These are phyloP conservation scores for Gonocerus acuteangulatus DNA, from an alignment of 2,888 invertebrate species.

Conservation along the genomic window DNA sequence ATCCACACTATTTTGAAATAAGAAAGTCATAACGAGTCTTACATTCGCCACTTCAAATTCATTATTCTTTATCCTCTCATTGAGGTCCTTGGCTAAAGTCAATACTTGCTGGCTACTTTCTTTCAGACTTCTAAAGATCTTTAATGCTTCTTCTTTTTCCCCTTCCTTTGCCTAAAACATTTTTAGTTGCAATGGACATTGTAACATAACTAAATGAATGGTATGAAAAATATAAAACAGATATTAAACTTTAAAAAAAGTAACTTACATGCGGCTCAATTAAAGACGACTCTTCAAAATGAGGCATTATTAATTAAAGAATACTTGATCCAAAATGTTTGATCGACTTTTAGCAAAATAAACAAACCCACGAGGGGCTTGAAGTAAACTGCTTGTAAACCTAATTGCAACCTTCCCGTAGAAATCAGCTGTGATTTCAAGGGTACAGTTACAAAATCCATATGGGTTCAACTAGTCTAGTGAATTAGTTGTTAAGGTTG, in stretches of 20 bases:
- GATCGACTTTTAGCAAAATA: no score
- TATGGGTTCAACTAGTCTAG: conserved; percentile 11
- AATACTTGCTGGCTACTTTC: conserved; percentile 19
- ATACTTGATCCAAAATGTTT: no score
- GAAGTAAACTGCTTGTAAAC: neutral
- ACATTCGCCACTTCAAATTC: conserved; percentile 23
- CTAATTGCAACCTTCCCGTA: neutral
- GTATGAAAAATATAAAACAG: no score
- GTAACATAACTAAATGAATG: no score
- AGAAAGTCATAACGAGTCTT: no score
- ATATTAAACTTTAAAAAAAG: no score
- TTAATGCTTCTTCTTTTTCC: conserved; percentile 11
- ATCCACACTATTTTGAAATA: no score
- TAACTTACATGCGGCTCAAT: no score
- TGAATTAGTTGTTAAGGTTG: neutral
- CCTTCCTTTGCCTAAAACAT: conserved; percentile 40
- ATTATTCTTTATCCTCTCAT: conserved; percentile 5
- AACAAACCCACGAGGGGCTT: neutral
- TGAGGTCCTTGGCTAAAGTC: conserved; percentile 19
- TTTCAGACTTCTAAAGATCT: conserved; percentile 17
- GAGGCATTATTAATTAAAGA: no score
- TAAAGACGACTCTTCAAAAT: no score
- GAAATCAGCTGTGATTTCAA: conserved; percentile 5
- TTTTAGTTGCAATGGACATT: neutral
- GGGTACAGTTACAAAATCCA: conserved; percentile 17